Evolutionary conservation across 1,140 invertebrate species (phyloP), one percentile per base, ranked within the genome.

Genomic region (Idris sp.): DNA sequence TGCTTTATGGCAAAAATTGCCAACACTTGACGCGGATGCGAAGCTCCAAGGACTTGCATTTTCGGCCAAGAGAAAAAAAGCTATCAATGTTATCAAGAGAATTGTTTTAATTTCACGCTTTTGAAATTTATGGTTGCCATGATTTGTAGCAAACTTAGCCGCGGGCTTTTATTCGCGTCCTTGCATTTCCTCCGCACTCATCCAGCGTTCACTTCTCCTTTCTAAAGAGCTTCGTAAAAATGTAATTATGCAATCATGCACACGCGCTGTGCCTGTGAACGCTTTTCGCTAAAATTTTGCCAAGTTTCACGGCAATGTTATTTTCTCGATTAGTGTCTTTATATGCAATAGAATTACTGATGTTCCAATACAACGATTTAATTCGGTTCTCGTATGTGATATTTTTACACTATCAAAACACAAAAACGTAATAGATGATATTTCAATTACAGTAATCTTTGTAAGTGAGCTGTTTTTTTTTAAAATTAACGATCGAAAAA

Each of bases 31-130:
- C n/a, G n/a, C n/a, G n/a, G n/a, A n/a, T n/a, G 19, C 19, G 6
- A 22, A 2, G 19, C 19, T 22, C 19, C 19, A 6, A 22, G 6
- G 19, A 6, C 6, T 22, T 10, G 30, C 5, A n/a, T 4, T 33
- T 33, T 33, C 30, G 30, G 9, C 11, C 4, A 4, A 10, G 9
- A 4, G 9, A 5, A 5, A 30, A 30, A 9, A 30, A 30, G 26
- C 26, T 4, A 30, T 56, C 28, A 36, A 19, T 38, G 13, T 38
- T 38, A 61, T 49, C 35, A 11, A 16, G 25, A 11, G 41, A 10
- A 51, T 62, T 62, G 43, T 51, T 62, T 62, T 51, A 62, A 62
- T 62, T 62, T 62, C 46, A 62, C 46, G 46, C 44, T 48, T 31
- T 33, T 31, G 43, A 16, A 49, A 30, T 33, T 49, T 31, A 51